Base-by-base conservation (phyloP, 2,113 vertebrate species). In the Mixornis gularis region DNA sequence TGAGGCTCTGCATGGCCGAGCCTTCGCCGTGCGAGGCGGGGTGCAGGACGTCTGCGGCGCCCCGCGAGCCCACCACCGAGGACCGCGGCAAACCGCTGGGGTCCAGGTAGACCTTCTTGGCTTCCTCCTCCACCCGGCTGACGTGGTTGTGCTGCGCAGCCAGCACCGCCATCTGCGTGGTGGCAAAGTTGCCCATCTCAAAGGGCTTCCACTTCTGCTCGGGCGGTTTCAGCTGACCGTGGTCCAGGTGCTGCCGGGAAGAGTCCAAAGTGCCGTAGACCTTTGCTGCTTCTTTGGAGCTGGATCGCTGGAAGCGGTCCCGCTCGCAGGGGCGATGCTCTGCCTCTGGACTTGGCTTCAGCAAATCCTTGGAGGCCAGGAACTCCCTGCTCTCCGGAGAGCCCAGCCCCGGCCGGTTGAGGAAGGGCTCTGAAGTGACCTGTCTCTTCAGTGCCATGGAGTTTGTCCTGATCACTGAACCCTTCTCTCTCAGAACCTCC, bases 1-100 rank as follows among this genome's bases (percentile, higher is more conserved):
- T 99, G 70, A 99, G 98, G 94, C 98, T 99, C 96, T 99, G 99
- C 99, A 99, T 99, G 95, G 99, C 99, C 0, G 99, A 99, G 10
- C 98, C 98, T 90, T 99, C 99, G 0, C 98, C 89, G 0, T 98
- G 98, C 1, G 97, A 85, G 16, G 92, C 51, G 0, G 97, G 73
- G 38, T 98, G 97, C 51, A 97, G 89, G 88, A 93, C 96, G 0
- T 94, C 97, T 0, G 97, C 69, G 0, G 97, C 48, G 3, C 94
- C 55, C 72, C 96, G 89, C 0, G 97, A 96, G 22, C 97, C 36
- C 51, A 96, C 55, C 27, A 94, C 53, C 1, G 96, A 93, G 1
- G 98, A 97, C 32, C 98, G 97, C 3, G 98, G 98, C 34, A 98
- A 91, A 4, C 92, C 89, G 0, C 98, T 97, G 32, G 99, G 98